Percentiles rank a stretch among this genome's conserved stretches.
phyloP scores from a whole-genome alignment of 2,113 vertebrate species.

The Brachirus orientalis region DNA sequence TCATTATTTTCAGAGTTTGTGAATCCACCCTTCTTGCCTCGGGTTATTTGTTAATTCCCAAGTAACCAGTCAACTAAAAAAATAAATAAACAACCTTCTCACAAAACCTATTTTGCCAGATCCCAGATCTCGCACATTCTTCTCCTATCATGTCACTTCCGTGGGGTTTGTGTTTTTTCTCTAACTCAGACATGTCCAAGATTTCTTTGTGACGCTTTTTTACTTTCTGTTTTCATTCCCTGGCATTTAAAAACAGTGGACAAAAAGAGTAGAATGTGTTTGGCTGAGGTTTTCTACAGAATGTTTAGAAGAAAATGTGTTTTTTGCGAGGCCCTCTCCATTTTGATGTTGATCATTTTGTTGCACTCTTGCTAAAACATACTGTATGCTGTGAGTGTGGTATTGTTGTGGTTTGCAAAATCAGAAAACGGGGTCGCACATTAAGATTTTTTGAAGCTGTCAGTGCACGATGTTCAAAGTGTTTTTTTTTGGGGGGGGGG shows the following conservation, averaged over 20 bases:
- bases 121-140: too few relatives aligned
- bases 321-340: conserved; percentile 70
- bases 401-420: conserved; percentile 67
- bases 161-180: too few relatives aligned
- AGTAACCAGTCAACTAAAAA: too few relatives aligned
- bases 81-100: too few relatives aligned
- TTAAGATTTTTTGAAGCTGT: conserved; percentile 50
- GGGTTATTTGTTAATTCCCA: too few relatives aligned
- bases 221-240: conserved; percentile 27
- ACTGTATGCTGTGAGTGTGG: conserved; percentile 66
- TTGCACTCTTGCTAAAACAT: conserved; percentile 75
- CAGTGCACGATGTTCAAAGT: conserved; percentile 66
- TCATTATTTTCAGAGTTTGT: too few relatives aligned
- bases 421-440: conserved; percentile 63
- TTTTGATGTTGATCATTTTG: conserved; percentile 67
- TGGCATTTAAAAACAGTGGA: conserved; percentile 31
- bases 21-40: too few relatives aligned
- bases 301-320: conserved; percentile 58
- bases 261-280: neutral
- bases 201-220: neutral
- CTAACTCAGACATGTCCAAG: too few relatives aligned
- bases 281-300: conserved; percentile 31
- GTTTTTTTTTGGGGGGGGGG: conserved; percentile 44
- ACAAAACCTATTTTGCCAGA: too few relatives aligned
- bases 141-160: too few relatives aligned